Evolutionary conservation across 2,113 vertebrate species (phyloP), one percentile per base, ranked within the genome.

Genomic region (Piprites chloris): DNA sequence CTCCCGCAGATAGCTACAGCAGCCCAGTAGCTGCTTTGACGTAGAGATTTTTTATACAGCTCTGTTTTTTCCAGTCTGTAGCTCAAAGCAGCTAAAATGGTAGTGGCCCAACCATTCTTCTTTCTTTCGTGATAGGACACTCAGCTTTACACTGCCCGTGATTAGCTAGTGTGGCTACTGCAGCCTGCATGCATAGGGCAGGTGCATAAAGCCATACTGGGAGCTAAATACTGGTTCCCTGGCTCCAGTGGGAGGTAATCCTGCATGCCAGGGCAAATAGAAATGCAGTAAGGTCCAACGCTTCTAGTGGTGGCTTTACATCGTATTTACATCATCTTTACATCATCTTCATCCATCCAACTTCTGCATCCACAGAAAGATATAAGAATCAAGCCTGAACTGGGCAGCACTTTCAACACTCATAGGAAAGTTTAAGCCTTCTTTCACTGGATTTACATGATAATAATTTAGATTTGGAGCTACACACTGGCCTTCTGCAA

Each of bases 161-260:
- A 44, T 55, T 55, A 68, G 26, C 46, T 61, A 33, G 10, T 30
- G 30, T 47, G 47, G 17, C 39, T 58, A 5, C 32, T 61, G 56
- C 61, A 9, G 2, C 32, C 20, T 65, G 26, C 42, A 9, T 3
- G 20, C 26, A 50, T 0, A 1, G 24, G 15, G 62, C 16, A 46
- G 74, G 66, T 22, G 10, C n/a, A 76, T 78, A 88, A 79, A 76
- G 3, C 7, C 24, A 4, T 28, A 10, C 0, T 3, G 11, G 58
- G 17, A 86, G 5, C 2, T 59, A 52, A 90, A 71, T 35, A 50
- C 37, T 71, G 6, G 5, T 68, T 46, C 47, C 27, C 16, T 23
- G 7, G 3, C n/a, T 65, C 35, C 37, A 47, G 14, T 11, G n/a
- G 30, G 62, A 90, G 23, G 58, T 53, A 49, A 11, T 85, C 13